Percentiles rank a stretch among this genome's conserved stretches.
phyloP scores from a whole-genome alignment of 2,113 vertebrate genomes.

The Hydropotes inermis region DNA sequence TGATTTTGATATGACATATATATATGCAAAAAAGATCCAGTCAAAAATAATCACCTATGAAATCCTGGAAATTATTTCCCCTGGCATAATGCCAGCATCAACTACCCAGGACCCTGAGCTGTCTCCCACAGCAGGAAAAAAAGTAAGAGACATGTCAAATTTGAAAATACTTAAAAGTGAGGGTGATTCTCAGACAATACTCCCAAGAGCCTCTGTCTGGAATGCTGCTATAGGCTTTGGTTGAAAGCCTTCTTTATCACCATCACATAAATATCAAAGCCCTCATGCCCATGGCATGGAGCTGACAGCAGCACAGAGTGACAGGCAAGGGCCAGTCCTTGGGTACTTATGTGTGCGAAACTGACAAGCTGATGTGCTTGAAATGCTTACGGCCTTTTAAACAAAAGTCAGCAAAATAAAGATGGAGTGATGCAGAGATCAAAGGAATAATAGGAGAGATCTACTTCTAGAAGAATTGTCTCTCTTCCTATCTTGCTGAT shows the following conservation, averaged over 20 bases:
- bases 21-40: neutral
- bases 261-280: neutral
- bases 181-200: neutral
- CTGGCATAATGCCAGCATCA: neutral
- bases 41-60: constrained; percentile 29
- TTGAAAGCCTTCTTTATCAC: neutral
- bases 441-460: neutral
- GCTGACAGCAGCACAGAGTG: neutral
- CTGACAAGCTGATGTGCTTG: neutral
- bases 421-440: neutral
- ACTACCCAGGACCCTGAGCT: neutral
- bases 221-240: neutral
- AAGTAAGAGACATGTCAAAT: neutral
- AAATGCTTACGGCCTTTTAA: neutral
- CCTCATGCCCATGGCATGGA: neutral
- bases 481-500: neutral
- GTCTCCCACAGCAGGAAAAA: neutral
- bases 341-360: neutral
- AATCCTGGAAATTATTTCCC: constrained; percentile 23
- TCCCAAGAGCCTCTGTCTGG: neutral
- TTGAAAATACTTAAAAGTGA: neutral
- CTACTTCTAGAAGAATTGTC: neutral
- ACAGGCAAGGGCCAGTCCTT: neutral
- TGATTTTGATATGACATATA: constrained; percentile 14
- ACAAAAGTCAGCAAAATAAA: constrained; percentile 27